phyloP scores from a whole-genome alignment of 2,113 vertebrate species.

The Choloepus hoffmanni region DNA sequence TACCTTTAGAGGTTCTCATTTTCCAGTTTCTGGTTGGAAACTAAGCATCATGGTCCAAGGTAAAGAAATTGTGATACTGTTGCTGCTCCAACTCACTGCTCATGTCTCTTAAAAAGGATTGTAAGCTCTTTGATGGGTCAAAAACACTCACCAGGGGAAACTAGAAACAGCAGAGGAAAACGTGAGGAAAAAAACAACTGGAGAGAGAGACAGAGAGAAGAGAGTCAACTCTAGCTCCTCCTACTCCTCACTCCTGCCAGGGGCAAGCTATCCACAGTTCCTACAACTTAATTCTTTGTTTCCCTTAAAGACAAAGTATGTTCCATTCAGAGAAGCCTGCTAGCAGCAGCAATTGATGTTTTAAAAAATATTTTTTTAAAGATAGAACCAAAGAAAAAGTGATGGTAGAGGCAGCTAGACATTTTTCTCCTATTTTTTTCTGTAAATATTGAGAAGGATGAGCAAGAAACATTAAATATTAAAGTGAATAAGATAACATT shows the following conservation, averaged over 20 bases:
- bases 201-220: neutral
- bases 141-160: neutral
- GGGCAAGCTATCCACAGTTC: neutral
- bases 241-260: neutral
- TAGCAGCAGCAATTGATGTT: neutral
- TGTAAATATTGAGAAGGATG: neutral
- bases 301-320: neutral
- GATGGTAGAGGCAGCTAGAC: neutral
- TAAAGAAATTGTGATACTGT: neutral
- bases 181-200: neutral
- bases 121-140: neutral
- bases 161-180: neutral
- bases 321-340: neutral
- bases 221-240: neutral
- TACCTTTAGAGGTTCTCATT: neutral
- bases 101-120: neutral
- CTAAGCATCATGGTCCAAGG: neutral
- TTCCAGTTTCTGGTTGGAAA: constrained; percentile 46
- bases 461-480: constrained; percentile 53
- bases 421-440: neutral
- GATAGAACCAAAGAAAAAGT: neutral
- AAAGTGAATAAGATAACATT: constrained; percentile 14
- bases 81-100: neutral
- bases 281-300: neutral
- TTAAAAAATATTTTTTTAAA: neutral